Conservation (phyloP, 2,888 invertebrate genomes). For the Drosophila rellima region DNA sequence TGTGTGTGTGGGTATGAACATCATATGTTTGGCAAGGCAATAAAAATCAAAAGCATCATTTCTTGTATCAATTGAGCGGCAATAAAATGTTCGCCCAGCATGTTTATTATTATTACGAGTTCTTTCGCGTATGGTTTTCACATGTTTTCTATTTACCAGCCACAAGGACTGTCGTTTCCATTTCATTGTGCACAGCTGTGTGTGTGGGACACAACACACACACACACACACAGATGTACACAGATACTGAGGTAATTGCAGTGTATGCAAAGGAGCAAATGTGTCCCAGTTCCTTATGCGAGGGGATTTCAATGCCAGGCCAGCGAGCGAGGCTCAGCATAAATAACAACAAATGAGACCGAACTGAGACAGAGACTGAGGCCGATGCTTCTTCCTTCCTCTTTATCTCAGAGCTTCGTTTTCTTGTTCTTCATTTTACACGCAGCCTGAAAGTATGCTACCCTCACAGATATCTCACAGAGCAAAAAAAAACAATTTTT, state of each 20-base stretch:
- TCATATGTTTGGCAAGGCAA: conserved; percentile 77
- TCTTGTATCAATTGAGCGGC: conserved; percentile 76
- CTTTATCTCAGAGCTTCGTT: conserved; percentile 47
- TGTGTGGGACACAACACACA: conserved; percentile 2
- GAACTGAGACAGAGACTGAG: not conserved
- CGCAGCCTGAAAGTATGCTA: conserved; percentile 63
- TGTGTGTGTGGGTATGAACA: conserved; percentile 45
- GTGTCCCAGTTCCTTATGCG: conserved; percentile 26
- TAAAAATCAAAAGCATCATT: conserved; percentile 82
- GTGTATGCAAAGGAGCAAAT: conserved; percentile 57
- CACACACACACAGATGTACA: conserved; percentile 13
- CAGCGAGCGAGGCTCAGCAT: conserved; percentile 67
- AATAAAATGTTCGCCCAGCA: conserved; percentile 65
- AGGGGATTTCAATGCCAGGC: conserved; percentile 48
- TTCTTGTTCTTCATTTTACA: conserved; percentile 34
- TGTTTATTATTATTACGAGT: conserved; percentile 56
- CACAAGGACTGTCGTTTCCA: conserved; percentile 17
- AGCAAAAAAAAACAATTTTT: too few species aligned
- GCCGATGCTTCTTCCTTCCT: conserved; percentile 24
- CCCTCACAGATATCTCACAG: not conserved
- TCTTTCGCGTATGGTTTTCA: conserved; percentile 8
- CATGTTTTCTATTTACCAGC: conserved; percentile 22
- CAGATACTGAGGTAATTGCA: conserved; percentile 40
- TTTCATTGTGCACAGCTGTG: conserved; percentile 42
- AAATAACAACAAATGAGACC: conserved; percentile 75